Evolutionary conservation across 2,113 vertebrate species (phyloP).

Genomic region (Orientallactaga bullata): DNA sequence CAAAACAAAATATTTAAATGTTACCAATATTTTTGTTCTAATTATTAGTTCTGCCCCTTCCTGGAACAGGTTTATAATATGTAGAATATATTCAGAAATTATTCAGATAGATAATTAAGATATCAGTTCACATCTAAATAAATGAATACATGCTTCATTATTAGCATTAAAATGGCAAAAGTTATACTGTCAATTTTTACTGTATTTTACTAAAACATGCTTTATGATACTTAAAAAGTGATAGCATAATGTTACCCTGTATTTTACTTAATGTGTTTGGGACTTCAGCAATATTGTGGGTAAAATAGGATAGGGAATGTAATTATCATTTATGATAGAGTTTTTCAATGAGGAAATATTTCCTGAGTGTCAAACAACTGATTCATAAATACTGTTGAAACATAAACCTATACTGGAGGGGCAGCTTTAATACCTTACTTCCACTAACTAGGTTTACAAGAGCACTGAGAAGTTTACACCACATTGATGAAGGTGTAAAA

Average conservation of each 20-base stretch:
- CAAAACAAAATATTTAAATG: neutral
- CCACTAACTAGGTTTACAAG: neutral
- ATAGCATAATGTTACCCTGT: neutral
- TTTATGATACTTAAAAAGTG: conserved; percentile 42
- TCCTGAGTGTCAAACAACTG: neutral
- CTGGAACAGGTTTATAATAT: too few relatives aligned
- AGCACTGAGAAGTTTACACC: conserved; percentile 1
- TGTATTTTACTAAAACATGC: neutral
- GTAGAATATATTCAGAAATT: neutral
- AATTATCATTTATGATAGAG: neutral
- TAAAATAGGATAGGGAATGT: neutral
- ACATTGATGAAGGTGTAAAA: conserved; percentile 21
- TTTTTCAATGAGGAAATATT: conserved; percentile 40
- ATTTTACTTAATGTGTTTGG: conserved; percentile 5
- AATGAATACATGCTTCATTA: neutral
- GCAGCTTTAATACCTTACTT: neutral
- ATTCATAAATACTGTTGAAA: conserved; percentile 15
- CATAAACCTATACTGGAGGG: neutral
- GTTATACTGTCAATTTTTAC: neutral
- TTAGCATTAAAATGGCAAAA: conserved; percentile 42
- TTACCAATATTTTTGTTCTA: neutral
- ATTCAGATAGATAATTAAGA: neutral
- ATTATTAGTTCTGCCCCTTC: neutral
- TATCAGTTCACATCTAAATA: neutral
- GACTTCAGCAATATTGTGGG: neutral